Conservation (phyloP, 1,140 invertebrate species). For the Microplitis demolitor region DNA sequence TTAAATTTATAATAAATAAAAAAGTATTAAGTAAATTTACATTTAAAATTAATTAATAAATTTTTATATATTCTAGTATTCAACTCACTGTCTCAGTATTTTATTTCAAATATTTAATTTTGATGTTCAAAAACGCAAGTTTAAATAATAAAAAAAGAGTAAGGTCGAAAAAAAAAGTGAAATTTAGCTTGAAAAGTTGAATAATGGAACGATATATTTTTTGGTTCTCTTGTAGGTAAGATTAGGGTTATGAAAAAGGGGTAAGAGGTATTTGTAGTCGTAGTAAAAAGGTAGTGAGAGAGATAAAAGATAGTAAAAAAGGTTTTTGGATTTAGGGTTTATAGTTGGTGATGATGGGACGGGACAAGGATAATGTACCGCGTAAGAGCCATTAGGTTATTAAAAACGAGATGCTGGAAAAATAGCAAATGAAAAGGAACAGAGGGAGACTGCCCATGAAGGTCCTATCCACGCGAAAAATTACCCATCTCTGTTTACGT, state of each 20-base stretch:
- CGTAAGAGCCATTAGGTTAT: conserved; percentile 60
- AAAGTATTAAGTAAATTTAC: too few relatives aligned
- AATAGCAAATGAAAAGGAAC: conserved; percentile 18
- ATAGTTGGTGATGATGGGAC: conserved; percentile 15
- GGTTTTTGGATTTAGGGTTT: not conserved
- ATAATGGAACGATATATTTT: conserved; percentile 19
- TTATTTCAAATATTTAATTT: too few relatives aligned
- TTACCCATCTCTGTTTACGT: conserved; percentile 52
- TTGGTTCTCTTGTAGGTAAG: conserved; percentile 2
- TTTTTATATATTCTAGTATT: not conserved
- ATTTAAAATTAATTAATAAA: too few relatives aligned
- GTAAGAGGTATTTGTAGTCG: conserved; percentile 41
- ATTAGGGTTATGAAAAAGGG: conserved; percentile 27
- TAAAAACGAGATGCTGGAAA: conserved; percentile 46
- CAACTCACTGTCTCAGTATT: not conserved
- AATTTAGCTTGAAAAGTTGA: not conserved
- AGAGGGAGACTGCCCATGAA: conserved; percentile 27
- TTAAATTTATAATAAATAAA: too few relatives aligned
- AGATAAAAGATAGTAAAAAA: not conserved
- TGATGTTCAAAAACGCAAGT: not conserved
- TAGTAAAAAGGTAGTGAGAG: not conserved
- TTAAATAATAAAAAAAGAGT: not conserved
- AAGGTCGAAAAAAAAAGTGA: not conserved
- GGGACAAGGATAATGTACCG: conserved; percentile 27
- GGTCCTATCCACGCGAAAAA: conserved; percentile 47